Base-by-base conservation (phyloP, 2,113 vertebrate species). In the Proteles cristata region DNA sequence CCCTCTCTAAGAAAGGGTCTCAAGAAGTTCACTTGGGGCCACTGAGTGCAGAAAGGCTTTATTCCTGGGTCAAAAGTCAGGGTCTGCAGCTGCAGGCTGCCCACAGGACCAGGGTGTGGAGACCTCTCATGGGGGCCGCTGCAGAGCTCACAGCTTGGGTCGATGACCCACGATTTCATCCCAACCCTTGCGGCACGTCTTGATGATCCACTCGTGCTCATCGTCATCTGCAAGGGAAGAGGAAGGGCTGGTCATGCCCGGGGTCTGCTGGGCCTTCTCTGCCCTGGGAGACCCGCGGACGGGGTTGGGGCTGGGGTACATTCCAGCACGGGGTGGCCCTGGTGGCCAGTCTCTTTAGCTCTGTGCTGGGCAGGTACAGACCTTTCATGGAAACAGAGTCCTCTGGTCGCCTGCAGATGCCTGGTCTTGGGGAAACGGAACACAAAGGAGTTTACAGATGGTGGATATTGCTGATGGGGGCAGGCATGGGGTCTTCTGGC, bases 121-220 rank as follows among this genome's bases (percentile, higher is more conserved):
- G 65, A 31, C 25, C 31, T n/a, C 17, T 43, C 48, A 28, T 11
- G 14, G 65, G 48, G 11, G 26, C 11, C 9, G 68, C 28, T 4
- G 33, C 39, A 4, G 21, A 5, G 77, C 31, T 94, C 93, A 84
- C 19, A 92, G 71, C 65, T 98, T 97, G 0, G 97, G 89, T 88
- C 88, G 83, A 7, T 50, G 86, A 39, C 97, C 98, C 11, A 17
- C 58, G 23, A 95, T 94, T 90, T 99, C 96, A 23, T 99, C 98
- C 98, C 98, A 98, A 91, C 99, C 99, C 98, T 99, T 99, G 61
- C 99, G 99, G 98, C 99, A 99, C 11, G 98, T 99, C 94, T 85
- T 96, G 94, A 99, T 35, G 69, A 99, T 99, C 99, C 99, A 99
- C 77, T 99, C 98, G 0, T 99, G 99, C 85, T 99, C 99, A 0